These are phyloP conservation scores for Tetragonula carbonaria DNA, from an alignment of 2,888 invertebrate species.

Conservation along the genomic window DNA sequence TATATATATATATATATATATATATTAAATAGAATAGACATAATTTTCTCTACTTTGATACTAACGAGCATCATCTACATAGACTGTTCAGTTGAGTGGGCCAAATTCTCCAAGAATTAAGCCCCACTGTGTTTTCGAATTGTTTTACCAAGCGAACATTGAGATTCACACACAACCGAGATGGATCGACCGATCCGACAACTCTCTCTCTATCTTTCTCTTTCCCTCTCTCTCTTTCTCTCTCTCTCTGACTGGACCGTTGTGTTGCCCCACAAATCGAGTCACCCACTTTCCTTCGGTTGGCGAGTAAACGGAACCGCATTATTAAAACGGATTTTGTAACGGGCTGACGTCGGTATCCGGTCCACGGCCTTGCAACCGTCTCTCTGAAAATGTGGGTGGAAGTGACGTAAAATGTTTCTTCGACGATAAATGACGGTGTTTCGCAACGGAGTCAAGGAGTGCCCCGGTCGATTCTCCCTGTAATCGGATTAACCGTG, in stretches of 20 bases:
- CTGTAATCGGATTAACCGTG: constrained; percentile 60
- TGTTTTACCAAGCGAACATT: neutral
- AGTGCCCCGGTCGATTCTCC: constrained; percentile 38
- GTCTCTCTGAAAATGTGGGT: constrained; percentile 49
- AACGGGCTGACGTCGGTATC: constrained; percentile 40
- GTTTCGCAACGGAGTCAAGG: constrained; percentile 46
- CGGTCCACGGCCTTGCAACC: constrained; percentile 48
- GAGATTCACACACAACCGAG: neutral
- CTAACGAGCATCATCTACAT: neutral
- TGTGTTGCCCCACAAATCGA: neutral
- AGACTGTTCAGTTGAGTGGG: neutral
- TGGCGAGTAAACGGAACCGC: constrained; percentile 37
- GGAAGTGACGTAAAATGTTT: constrained; percentile 56
- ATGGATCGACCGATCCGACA: constrained; percentile 10
- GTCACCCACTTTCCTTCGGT: constrained; percentile 39
- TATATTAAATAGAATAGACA: no score
- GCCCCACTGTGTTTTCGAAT: neutral
- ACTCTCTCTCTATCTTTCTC: constrained; percentile 24
- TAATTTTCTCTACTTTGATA: no score
- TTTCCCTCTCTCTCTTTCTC: neutral
- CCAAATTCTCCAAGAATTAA: neutral
- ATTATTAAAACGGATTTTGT: constrained; percentile 62
- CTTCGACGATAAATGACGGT: constrained; percentile 29
- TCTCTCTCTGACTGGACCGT: no score
- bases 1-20: no score